These are phyloP conservation scores for Meles meles DNA, from an alignment of 2,113 vertebrate species.

Conservation along the genomic window DNA sequence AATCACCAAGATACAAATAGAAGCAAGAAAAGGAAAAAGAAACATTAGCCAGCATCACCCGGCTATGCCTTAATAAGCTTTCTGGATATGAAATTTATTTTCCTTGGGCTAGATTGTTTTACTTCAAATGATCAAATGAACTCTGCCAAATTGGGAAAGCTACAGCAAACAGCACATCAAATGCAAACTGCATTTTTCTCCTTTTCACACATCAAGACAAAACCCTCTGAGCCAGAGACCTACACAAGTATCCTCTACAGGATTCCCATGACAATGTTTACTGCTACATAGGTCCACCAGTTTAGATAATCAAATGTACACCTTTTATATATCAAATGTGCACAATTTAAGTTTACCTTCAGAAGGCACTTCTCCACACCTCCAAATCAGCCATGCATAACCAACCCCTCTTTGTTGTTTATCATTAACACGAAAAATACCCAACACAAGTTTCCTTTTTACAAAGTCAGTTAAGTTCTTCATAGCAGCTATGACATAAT, in stretches of 20 bases:
- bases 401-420: neutral
- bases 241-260: neutral
- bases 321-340: neutral
- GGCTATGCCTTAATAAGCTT: conserved; percentile 3
- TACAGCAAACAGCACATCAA: neutral
- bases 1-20: neutral
- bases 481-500: neutral
- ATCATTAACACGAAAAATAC: neutral
- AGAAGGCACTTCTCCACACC: neutral
- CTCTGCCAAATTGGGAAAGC: neutral
- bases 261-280: neutral
- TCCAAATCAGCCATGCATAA: neutral
- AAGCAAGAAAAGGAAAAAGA: conserved; percentile 28
- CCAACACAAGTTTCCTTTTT: neutral
- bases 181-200: neutral
- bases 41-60: neutral
- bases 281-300: neutral
- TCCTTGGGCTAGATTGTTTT: neutral
- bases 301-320: neutral
- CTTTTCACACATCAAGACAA: neutral
- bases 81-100: neutral
- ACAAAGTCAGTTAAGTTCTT: conserved; percentile 7
- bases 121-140: conserved; percentile 27
- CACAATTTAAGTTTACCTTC: neutral
- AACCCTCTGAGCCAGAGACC: neutral